These are phyloP conservation scores for Rhinolophus sinicus DNA, from an alignment of 2,113 vertebrate species.

Conservation along the genomic window DNA sequence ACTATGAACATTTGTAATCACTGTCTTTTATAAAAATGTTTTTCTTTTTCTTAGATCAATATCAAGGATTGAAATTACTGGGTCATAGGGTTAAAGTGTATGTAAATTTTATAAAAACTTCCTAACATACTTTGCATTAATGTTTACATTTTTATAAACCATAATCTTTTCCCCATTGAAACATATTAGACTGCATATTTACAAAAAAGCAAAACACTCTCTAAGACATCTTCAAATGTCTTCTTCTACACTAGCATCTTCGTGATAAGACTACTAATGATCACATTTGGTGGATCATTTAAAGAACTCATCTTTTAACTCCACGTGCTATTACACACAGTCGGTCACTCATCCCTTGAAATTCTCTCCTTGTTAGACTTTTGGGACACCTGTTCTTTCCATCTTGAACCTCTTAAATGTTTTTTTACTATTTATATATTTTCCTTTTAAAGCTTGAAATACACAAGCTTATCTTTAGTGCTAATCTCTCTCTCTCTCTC, in stretches of 20 bases:
- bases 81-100: background rate
- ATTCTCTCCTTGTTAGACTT: background rate
- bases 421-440: background rate
- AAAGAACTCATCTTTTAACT: background rate
- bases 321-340: background rate
- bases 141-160: background rate
- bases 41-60: background rate
- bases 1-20: background rate
- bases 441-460: background rate
- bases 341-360: background rate
- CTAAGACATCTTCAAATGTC: background rate
- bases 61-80: background rate
- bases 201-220: background rate
- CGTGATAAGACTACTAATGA: background rate
- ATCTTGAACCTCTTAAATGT: background rate
- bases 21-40: background rate
- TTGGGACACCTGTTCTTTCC: background rate
- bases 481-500: background rate
- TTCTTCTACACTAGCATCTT: background rate
- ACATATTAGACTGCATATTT: background rate
- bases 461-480: background rate
- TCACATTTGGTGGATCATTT: background rate
- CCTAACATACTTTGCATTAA: background rate
- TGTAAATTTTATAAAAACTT: background rate
- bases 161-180: background rate